Evolutionary conservation across 2,113 vertebrate species (phyloP), one percentile per base, ranked within the genome.

Genomic region (Corvus moneduloides): DNA sequence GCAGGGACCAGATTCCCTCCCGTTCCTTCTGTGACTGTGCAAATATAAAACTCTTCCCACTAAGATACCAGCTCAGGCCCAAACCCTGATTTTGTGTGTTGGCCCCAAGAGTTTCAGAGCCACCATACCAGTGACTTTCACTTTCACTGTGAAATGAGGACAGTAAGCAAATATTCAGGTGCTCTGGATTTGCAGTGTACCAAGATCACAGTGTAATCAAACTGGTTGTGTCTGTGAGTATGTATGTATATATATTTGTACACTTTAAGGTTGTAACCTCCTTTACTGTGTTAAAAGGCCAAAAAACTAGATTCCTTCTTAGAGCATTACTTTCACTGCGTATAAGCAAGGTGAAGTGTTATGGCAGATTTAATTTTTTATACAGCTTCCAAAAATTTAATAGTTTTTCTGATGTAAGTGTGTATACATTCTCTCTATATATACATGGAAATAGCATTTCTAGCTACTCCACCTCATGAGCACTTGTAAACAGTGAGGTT

Each of bases 281-380:
- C 51, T 76, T 95, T 86, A 80, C 37, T 80, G 43, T 63, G 41
- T 82, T 87, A 92, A 87, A 82, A 51, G 55, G 51, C 35, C 55
- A 37, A 91, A 88, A 90, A 84, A 1, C 58, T 20, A 96, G 16
- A 88, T 93, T 78, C 32, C 58, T 96, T 95, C 49, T 39, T 89
- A 93, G 37, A 89, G 41, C 84, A 87, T 78, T 94, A 72, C 61
- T 96, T 92, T 63, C 43, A 66, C 94, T 97, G 35, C 88, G 82
- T 95, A 77, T 61, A 94, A 97, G 94, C 61, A 82, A 90, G 71
- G 88, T 89, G 90, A 96, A 94, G 51, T 86, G 43, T 89, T 94
- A 44, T 72, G 73, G 91, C 67, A 87, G 82, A 61, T 35, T 86
- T 17, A 85, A 71, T 81, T 96, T 97, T 97, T 94, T 90, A 69